Evolutionary conservation across 2,888 invertebrate species (phyloP).

Genomic region (Camponotus fellah): DNA sequence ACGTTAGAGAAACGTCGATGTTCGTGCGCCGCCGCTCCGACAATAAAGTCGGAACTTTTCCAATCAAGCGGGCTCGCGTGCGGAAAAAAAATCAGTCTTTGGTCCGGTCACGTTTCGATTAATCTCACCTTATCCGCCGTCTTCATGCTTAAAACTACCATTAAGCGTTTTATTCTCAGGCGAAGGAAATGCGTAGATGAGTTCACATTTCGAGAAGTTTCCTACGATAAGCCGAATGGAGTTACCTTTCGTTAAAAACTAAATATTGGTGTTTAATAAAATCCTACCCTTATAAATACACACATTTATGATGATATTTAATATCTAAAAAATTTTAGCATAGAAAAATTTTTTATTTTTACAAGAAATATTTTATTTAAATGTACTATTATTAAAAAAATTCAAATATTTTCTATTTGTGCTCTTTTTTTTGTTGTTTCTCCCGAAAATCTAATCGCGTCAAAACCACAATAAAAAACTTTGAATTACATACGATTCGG

Average conservation of each 20-base stretch:
- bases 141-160: conserved; percentile 59
- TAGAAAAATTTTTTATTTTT: conserved; percentile 9
- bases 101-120: conserved; percentile 71
- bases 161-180: conserved; percentile 64
- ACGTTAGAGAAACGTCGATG: conserved; percentile 62
- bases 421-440: neutral
- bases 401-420: neutral
- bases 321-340: neutral
- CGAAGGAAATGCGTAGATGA: conserved; percentile 19
- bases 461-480: neutral
- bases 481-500: neutral
- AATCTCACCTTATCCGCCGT: conserved; percentile 61
- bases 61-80: conserved; percentile 80
- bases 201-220: neutral
- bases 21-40: conserved; percentile 52
- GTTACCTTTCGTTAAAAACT: neutral
- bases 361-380: neutral
- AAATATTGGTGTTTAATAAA: neutral
- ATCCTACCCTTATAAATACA: neutral
- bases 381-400: neutral
- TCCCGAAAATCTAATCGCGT: neutral
- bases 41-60: conserved; percentile 79
- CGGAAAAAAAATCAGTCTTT: conserved; percentile 78
- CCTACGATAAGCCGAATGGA: neutral
- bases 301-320: neutral